Conservation (phyloP, 1,140 invertebrate species). For the Habropoda laboriosa region DNA sequence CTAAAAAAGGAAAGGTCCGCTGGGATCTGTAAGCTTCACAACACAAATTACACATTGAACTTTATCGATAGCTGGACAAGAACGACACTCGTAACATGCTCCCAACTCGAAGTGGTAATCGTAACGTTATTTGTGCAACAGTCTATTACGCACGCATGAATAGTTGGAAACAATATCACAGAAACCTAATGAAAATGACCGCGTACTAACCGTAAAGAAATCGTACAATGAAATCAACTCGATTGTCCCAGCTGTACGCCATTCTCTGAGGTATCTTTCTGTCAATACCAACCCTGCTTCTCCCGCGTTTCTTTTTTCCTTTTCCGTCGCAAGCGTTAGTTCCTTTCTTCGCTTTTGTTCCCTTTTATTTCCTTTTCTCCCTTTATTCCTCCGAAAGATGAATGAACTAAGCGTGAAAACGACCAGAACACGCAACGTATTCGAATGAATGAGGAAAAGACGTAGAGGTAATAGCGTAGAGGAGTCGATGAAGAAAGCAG, state of each 20-base stretch:
- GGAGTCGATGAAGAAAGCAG: constrained; percentile 41
- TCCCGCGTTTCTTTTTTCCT: background rate
- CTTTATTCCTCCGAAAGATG: background rate
- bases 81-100: background rate
- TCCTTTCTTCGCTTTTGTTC: background rate
- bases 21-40: background rate
- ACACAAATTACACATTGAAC: background rate
- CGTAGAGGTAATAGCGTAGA: background rate
- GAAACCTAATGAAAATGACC: background rate
- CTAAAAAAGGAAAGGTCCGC: background rate
- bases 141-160: constrained; percentile 1
- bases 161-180: too few relatives aligned
- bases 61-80: background rate
- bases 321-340: background rate
- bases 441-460: background rate
- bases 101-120: background rate
- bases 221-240: constrained; percentile 89
- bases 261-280: constrained; percentile 73
- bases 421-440: too few relatives aligned
- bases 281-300: background rate
- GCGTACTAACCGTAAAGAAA: constrained; percentile 88
- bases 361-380: too few relatives aligned
- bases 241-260: constrained; percentile 91
- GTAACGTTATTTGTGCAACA: background rate
- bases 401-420: background rate